phyloP scores from a whole-genome alignment of 2,113 vertebrate genomes.

The Gorsachius goisagi region DNA sequence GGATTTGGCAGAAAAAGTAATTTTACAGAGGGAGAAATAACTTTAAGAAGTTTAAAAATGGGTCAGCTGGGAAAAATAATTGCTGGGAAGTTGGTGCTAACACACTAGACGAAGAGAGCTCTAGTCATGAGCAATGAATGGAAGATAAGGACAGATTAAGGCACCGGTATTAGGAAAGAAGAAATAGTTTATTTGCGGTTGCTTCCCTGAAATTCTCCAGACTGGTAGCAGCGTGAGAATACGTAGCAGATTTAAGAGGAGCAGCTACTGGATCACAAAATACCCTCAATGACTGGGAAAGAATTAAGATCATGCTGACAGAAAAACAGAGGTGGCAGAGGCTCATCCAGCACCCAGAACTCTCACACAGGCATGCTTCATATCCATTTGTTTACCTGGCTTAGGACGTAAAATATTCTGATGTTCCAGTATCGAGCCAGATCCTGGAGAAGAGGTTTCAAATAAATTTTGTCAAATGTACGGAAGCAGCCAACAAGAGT shows the following conservation, averaged over 20 bases:
- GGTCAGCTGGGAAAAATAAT: slow-evolving; percentile 28
- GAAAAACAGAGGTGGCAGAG: background rate
- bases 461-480: slow-evolving; percentile 76
- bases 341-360: background rate
- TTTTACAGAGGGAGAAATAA: background rate
- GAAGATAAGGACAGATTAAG: background rate
- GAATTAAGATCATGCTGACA: background rate
- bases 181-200: background rate
- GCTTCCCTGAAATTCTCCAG: background rate
- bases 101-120: background rate
- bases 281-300: background rate
- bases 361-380: background rate
- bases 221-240: background rate
- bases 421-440: slow-evolving; percentile 79
- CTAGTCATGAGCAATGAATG: background rate
- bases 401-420: slow-evolving; percentile 76
- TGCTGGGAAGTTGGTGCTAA: background rate
- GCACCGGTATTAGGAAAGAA: background rate
- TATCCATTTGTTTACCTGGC: slow-evolving; percentile 69
- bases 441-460: slow-evolving; percentile 77
- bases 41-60: slow-evolving; percentile 39
- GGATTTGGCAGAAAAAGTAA: background rate
- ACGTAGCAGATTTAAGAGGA: background rate
- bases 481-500: slow-evolving; percentile 79
- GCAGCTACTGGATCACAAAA: background rate